A percentile compares a stretch with the other conserved stretches of the same genome.
Evolutionary conservation across 2,797 vertebrate species (phyloP).

Genomic region (Periophthalmus magnuspinnatus): DNA sequence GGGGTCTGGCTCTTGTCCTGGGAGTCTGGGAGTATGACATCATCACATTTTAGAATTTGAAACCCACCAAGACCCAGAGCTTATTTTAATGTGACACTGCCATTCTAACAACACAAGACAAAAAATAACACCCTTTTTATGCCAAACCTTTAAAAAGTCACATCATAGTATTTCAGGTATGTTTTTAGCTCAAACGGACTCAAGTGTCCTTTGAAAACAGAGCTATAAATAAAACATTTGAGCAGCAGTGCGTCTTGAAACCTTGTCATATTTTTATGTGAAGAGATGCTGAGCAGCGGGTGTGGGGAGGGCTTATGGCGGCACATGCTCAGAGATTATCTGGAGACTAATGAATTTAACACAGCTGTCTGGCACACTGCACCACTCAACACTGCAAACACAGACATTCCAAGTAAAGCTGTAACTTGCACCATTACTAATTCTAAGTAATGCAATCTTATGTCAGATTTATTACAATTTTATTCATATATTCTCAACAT

Average conservation of each 20-base stretch:
- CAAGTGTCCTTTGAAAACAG: slow-evolving; percentile 2
- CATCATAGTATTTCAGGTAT: neutral
- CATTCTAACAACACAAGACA: neutral
- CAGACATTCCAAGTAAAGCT: slow-evolving; percentile 10
- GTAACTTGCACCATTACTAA: neutral
- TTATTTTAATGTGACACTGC: neutral
- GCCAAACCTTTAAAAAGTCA: neutral
- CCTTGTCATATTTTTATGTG: slow-evolving; percentile 7
- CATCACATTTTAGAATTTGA: too few relatives aligned
- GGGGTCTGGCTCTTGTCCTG: too few relatives aligned
- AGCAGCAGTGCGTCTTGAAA: neutral
- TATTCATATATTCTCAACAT: neutral
- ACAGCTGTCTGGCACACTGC: slow-evolving; percentile 30
- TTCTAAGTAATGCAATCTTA: neutral
- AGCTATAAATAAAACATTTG: slow-evolving; percentile 6
- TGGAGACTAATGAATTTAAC: slow-evolving; percentile 41
- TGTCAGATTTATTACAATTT: neutral
- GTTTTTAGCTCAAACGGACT: neutral
- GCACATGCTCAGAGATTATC: slow-evolving; percentile 42
- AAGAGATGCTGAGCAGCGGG: neutral
- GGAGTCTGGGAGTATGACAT: too few relatives aligned
- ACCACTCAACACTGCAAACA: slow-evolving; percentile 11
- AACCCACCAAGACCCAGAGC: too few relatives aligned
- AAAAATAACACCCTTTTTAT: slow-evolving; percentile 4
- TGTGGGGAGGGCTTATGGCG: slow-evolving; percentile 2